These are phyloP conservation scores for Galeopsomyia nigrocyanea DNA, from an alignment of 2,888 invertebrate genomes.

Conservation along the genomic window DNA sequence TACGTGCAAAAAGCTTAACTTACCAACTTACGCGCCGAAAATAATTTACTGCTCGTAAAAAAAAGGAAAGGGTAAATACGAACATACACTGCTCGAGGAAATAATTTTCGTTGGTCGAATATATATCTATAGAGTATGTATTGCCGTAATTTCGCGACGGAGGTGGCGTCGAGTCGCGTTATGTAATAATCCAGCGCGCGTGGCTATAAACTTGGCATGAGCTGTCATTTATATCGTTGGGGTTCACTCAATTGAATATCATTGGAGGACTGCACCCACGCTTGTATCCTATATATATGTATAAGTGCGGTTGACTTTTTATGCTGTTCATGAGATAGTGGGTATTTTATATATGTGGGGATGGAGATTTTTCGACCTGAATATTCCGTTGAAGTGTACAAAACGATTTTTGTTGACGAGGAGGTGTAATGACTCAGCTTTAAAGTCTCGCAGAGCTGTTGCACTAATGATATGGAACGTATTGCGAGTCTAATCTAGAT, in stretches of 20 bases:
- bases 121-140: too few relatives aligned
- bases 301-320: too few relatives aligned
- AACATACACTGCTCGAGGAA: slow-evolving; percentile 13
- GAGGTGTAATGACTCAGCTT: slow-evolving; percentile 13
- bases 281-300: too few relatives aligned
- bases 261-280: too few relatives aligned
- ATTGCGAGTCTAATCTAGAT: slow-evolving; percentile 19
- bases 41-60: slow-evolving; percentile 42
- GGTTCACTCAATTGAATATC: too few relatives aligned
- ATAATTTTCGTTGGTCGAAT: slow-evolving; percentile 24
- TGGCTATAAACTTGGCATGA: slow-evolving; percentile 3
- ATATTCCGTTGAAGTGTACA: background rate
- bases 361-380: background rate
- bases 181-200: slow-evolving; percentile 19
- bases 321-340: too few relatives aligned
- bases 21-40: slow-evolving; percentile 13
- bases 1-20: slow-evolving; percentile 13
- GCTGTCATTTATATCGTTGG: background rate
- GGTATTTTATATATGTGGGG: too few relatives aligned
- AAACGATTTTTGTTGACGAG: slow-evolving; percentile 17
- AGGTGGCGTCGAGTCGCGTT: background rate
- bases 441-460: slow-evolving; percentile 4
- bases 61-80: slow-evolving; percentile 6
- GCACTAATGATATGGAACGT: slow-evolving; percentile 3
- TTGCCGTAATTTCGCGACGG: slow-evolving; percentile 17